These are phyloP conservation scores for Poeciliopsis turrubarensis DNA, from an alignment of 2,113 vertebrate species.

Conservation along the genomic window DNA sequence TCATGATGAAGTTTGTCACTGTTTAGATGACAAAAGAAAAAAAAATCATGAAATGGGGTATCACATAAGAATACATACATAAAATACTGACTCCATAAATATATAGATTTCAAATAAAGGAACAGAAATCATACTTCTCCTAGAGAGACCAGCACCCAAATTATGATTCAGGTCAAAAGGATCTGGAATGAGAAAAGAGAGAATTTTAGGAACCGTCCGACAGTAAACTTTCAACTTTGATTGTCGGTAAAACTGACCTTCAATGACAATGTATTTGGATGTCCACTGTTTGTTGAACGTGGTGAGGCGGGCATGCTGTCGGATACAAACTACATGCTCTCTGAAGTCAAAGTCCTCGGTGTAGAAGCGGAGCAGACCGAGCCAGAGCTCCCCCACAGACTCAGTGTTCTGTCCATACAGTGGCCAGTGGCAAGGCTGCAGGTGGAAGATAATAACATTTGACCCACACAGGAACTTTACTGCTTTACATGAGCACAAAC, in stretches of 20 bases:
- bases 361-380: slow-evolving; percentile 93
- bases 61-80: background rate
- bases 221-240: too few relatives aligned
- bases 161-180: slow-evolving; percentile 97
- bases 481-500: background rate
- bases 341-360: slow-evolving; percentile 97
- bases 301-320: slow-evolving; percentile 89
- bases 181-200: slow-evolving; percentile 74
- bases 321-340: slow-evolving; percentile 92
- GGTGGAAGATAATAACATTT: background rate
- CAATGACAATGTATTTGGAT: slow-evolving; percentile 95
- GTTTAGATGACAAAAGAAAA: slow-evolving; percentile 29
- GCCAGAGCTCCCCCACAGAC: slow-evolving; percentile 91
- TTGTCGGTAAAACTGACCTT: slow-evolving; percentile 81
- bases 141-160: slow-evolving; percentile 93
- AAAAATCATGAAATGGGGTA: background rate
- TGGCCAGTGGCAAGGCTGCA: slow-evolving; percentile 85
- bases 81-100: too few relatives aligned
- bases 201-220: background rate
- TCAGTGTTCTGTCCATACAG: slow-evolving; percentile 86
- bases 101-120: background rate
- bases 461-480: background rate
- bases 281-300: slow-evolving; percentile 98
- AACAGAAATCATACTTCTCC: slow-evolving; percentile 87
- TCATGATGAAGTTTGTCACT: slow-evolving; percentile 99